Evolutionary conservation across 1,140 invertebrate species (phyloP).

Genomic region (Oedothorax gibbosus): DNA sequence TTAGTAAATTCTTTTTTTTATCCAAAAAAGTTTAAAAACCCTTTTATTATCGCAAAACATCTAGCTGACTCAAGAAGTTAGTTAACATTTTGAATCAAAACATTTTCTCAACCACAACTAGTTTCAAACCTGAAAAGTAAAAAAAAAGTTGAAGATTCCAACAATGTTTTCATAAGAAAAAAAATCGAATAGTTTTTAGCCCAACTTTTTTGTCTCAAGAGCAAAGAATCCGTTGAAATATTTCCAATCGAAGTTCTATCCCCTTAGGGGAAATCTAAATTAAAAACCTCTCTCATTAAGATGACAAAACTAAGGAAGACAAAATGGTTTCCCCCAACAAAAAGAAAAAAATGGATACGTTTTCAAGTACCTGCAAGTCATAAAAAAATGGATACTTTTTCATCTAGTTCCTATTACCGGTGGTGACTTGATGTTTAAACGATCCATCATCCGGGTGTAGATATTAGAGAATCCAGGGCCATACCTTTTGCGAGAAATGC

Average conservation of each 20-base stretch:
- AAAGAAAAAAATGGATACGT: slow-evolving; percentile 12
- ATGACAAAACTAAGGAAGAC: slow-evolving; percentile 26
- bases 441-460: slow-evolving; percentile 7
- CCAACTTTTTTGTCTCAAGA: slow-evolving; percentile 1
- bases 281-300: slow-evolving; percentile 42
- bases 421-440: slow-evolving; percentile 18
- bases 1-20: no score
- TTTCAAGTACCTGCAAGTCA: background rate
- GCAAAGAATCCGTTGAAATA: slow-evolving; percentile 21
- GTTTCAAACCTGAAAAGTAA: no score
- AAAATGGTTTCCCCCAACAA: slow-evolving; percentile 11
- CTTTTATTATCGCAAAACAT: no score
- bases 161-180: no score
- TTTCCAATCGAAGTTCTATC: slow-evolving; percentile 7
- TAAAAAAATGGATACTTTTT: slow-evolving; percentile 14
- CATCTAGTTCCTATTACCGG: slow-evolving; percentile 22
- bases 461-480: slow-evolving; percentile 19
- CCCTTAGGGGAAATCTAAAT: slow-evolving; percentile 26
- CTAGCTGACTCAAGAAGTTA: no score
- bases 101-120: no score
- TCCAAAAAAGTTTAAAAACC: no score
- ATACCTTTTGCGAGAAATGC: background rate
- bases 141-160: no score
- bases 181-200: no score
- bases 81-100: no score